Conservation (phyloP, 1,140 invertebrate genomes). For the Caenorhabditis tropicalis region DNA sequence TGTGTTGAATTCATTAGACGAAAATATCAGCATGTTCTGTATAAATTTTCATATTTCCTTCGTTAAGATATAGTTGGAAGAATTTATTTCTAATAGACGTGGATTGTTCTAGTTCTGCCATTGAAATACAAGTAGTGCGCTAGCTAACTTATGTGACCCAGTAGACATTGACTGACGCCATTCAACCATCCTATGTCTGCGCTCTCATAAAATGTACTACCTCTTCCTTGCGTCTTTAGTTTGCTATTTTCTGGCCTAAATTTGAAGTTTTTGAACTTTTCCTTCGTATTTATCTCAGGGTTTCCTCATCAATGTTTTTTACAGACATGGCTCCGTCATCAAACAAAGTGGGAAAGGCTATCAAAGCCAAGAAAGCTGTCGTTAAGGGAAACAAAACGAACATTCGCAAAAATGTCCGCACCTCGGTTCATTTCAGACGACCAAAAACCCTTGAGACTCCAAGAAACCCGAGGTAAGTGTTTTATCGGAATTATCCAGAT, state of each 20-base stretch:
- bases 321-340: slow-evolving; percentile 42
- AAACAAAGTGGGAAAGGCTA: slow-evolving; percentile 47
- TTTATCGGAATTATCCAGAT: background rate
- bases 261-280: background rate
- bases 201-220: background rate
- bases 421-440: slow-evolving; percentile 87
- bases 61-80: too few species aligned
- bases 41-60: too few species aligned
- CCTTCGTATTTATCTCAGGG: background rate
- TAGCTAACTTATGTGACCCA: background rate
- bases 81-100: too few species aligned
- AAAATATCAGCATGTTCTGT: too few species aligned
- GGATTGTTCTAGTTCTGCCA: too few species aligned
- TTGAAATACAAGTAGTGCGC: too few species aligned
- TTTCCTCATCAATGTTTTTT: background rate
- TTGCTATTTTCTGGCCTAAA: background rate
- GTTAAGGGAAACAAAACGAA: slow-evolving; percentile 51
- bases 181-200: background rate
- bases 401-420: slow-evolving; percentile 81
- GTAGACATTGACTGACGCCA: background rate
- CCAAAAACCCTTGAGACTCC: slow-evolving; percentile 88
- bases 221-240: background rate
- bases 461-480: slow-evolving; percentile 85
- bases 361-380: slow-evolving; percentile 53
- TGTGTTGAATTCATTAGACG: too few species aligned